Conservation (phyloP, 2,888 invertebrate genomes). For the Drosophila hamatofila region DNA sequence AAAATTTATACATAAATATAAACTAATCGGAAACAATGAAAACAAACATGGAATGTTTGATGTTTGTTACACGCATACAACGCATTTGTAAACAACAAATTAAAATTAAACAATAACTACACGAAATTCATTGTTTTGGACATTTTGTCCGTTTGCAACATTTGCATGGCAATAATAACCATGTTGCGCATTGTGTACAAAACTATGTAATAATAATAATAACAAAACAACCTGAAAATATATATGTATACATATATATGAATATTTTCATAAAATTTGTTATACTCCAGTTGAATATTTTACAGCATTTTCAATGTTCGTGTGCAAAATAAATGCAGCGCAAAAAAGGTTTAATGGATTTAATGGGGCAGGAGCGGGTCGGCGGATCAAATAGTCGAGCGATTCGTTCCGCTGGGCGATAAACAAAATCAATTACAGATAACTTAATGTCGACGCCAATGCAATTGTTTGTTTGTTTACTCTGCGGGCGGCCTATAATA, state of each 20-base stretch:
- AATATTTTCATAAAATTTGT: conserved; percentile 16
- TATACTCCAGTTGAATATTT: conserved; percentile 20
- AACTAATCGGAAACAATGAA: neutral
- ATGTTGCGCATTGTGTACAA: conserved; percentile 33
- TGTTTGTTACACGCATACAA: conserved; percentile 10
- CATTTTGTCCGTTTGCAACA: conserved; percentile 25
- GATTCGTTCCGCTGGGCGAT: conserved; percentile 26
- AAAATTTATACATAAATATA: neutral
- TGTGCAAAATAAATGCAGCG: conserved; percentile 29
- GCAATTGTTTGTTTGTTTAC: conserved; percentile 64
- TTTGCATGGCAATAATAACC: conserved; percentile 40
- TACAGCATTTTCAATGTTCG: conserved; percentile 38
- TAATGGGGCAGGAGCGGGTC: conserved; percentile 1
- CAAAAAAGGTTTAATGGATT: conserved; percentile 41
- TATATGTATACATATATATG: neutral
- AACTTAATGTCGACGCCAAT: conserved; percentile 62
- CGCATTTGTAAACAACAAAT: conserved; percentile 21
- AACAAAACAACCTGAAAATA: conserved; percentile 40
- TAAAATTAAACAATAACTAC: conserved; percentile 18
- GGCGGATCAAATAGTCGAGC: neutral
- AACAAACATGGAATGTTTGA: neutral
- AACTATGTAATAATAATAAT: conserved; percentile 59
- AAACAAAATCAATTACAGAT: conserved; percentile 80
- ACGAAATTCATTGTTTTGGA: conserved; percentile 26
- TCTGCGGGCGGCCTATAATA: conserved; percentile 61